Conservation (phyloP, 2,113 vertebrate species). For the Periophthalmodon schlosseri region DNA sequence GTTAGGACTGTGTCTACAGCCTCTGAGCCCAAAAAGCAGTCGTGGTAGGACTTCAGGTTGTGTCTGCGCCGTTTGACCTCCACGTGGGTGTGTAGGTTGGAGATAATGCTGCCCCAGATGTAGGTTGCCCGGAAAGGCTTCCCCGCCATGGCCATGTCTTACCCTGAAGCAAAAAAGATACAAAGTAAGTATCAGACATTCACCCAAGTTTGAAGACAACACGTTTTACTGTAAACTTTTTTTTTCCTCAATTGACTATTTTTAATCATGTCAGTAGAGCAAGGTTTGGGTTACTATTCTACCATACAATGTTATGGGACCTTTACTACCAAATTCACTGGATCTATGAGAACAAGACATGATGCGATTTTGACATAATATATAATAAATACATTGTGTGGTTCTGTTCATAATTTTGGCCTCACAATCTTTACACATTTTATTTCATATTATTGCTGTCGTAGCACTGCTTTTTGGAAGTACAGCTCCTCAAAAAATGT, state of each 20-base stretch:
- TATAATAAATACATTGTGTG: too few species aligned
- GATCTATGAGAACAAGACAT: not conserved
- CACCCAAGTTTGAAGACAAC: not conserved
- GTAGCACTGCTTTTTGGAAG: too few species aligned
- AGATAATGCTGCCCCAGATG: constrained; percentile 95
- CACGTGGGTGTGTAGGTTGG: constrained; percentile 85
- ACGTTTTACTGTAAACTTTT: too few species aligned
- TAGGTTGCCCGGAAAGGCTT: constrained; percentile 93
- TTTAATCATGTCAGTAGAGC: too few species aligned
- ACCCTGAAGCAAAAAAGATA: constrained; percentile 64
- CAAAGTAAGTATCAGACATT: not conserved
- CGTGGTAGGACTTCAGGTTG: constrained; percentile 87
- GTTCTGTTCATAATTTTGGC: too few species aligned
- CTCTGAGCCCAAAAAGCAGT: constrained; percentile 94
- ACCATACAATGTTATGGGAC: not conserved
- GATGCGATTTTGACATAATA: too few species aligned
- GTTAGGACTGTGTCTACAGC: constrained; percentile 91
- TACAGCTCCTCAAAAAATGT: too few species aligned
- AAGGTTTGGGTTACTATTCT: not conserved
- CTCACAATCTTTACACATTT: too few species aligned
- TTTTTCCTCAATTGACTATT: too few species aligned
- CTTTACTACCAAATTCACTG: not conserved
- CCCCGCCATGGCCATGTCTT: constrained; percentile 87
- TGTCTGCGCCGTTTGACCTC: constrained; percentile 92
- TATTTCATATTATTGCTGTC: too few species aligned